Conservation (phyloP, 2,888 invertebrate species). For the Napeogenes sylphis region DNA sequence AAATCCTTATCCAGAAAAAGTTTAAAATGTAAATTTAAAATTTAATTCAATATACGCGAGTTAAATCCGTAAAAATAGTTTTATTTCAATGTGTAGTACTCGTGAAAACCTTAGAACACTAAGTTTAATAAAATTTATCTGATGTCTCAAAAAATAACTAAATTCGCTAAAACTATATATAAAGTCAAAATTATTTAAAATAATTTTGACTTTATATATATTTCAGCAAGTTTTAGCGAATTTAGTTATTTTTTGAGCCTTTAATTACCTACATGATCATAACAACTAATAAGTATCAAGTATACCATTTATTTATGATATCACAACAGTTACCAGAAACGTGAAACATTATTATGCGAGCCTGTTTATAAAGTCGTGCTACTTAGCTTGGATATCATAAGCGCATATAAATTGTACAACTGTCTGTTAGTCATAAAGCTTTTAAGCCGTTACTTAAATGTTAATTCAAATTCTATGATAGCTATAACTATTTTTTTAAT, state of each 20-base stretch:
- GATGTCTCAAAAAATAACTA: too few relatives aligned
- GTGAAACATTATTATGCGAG: slow-evolving; percentile 17
- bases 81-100: too few relatives aligned
- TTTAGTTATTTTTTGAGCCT: slow-evolving; percentile 10
- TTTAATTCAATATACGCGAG: too few relatives aligned
- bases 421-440: slow-evolving; percentile 22
- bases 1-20: too few relatives aligned
- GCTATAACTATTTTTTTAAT: neutral
- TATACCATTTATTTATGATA: slow-evolving; percentile 11
- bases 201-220: too few relatives aligned
- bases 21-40: too few relatives aligned
- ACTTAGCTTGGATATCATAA: slow-evolving; percentile 27
- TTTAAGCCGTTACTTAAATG: slow-evolving; percentile 31
- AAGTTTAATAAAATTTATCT: too few relatives aligned
- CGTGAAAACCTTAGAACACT: too few relatives aligned
- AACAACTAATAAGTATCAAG: slow-evolving; percentile 3
- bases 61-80: too few relatives aligned
- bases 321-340: slow-evolving; percentile 19
- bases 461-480: slow-evolving; percentile 21
- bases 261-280: neutral
- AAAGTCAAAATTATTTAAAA: too few relatives aligned
- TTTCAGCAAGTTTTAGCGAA: too few relatives aligned
- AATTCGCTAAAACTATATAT: too few relatives aligned
- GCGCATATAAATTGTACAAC: slow-evolving; percentile 28
- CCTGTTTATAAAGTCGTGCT: slow-evolving; percentile 26